Base-by-base conservation (phyloP, 2,797 vertebrate species). In the Notoglanidium macrostoma region DNA sequence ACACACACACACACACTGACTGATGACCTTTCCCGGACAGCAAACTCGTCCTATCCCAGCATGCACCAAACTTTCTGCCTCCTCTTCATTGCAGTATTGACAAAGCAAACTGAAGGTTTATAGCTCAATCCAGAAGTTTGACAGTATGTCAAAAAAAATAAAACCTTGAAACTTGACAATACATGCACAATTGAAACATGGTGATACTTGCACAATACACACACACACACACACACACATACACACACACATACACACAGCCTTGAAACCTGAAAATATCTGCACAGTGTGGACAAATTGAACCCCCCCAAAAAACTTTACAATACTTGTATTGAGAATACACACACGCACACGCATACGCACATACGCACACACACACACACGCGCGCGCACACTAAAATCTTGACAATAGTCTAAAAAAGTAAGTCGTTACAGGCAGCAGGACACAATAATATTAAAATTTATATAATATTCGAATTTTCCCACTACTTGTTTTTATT, bases 1-100 rank as follows among this genome's bases (percentile, higher is more conserved):
- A 83, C 77, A 85, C 80, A 85, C 88, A 76, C 12, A 19, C 46
- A 73, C 44, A 49, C 26, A 80, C 84, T 85, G 87, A 91, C 88
- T 88, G 86, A 86, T 87, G 86, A 70, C 88, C 88, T 86, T 85
- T 74, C 65, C 32, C 80, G 70, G 82, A 68, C 82, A 84, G 49
- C 61, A 15, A 40, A 21, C 61, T 26, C 11, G 12, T 26, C 57
- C 23, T 44, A n/a, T 84, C 83, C 83, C 68, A 84, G 83, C 83
- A 84, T 84, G 68, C 83, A 44, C 23, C 17, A 26, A 40, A 26
- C 35, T 73, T 46, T n/a, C 51, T 73, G 46, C 29, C 79, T 63
- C 79, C 59, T 46, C 59, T 46, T 81, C 78, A 61, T 44, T 26
- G 10, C 35, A 44, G 21, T 61, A 51, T 80, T 49, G 68, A 70